Percentiles rank a stretch among this genome's conserved stretches.
These are phyloP conservation scores for Hypsibius dujardini DNA, from an alignment of 1,140 invertebrate genomes.

Conservation along the genomic window DNA sequence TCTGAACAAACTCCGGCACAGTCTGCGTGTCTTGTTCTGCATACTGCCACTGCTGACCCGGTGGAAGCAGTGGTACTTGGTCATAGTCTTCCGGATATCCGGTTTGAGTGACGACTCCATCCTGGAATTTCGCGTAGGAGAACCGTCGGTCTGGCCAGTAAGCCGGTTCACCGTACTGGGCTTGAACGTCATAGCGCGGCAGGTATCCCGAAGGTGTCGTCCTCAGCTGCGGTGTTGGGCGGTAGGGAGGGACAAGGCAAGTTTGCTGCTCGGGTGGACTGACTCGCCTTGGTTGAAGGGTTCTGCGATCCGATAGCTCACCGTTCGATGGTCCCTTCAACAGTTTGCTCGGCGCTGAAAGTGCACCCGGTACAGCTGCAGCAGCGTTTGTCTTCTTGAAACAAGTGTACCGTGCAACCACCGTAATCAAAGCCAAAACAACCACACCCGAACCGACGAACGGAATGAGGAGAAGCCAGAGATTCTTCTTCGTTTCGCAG, in stretches of 20 bases:
- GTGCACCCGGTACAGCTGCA: too few relatives aligned
- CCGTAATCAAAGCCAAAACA: neutral
- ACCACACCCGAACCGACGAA: neutral
- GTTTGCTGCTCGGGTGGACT: too few relatives aligned
- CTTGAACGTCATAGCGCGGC: neutral
- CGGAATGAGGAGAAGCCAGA: neutral
- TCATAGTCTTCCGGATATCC: neutral
- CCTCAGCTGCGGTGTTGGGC: neutral
- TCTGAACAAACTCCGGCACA: too few relatives aligned
- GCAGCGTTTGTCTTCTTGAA: neutral
- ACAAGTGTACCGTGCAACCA: neutral
- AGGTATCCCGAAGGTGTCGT: neutral
- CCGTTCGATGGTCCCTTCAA: too few relatives aligned
- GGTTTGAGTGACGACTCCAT: neutral
- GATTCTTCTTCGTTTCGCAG: constrained; percentile 15
- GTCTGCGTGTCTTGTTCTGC: too few relatives aligned
- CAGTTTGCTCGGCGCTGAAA: too few relatives aligned
- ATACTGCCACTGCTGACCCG: too few relatives aligned
- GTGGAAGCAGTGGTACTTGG: too few relatives aligned
- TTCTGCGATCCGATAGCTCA: too few relatives aligned
- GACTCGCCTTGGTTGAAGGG: too few relatives aligned
- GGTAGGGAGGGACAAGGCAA: too few relatives aligned
- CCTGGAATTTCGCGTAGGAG: constrained; percentile 5
- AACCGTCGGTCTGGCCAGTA: constrained; percentile 3
- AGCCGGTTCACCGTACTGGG: neutral